Conservation (phyloP, 1,140 invertebrate species). For the Telenomus remus region DNA sequence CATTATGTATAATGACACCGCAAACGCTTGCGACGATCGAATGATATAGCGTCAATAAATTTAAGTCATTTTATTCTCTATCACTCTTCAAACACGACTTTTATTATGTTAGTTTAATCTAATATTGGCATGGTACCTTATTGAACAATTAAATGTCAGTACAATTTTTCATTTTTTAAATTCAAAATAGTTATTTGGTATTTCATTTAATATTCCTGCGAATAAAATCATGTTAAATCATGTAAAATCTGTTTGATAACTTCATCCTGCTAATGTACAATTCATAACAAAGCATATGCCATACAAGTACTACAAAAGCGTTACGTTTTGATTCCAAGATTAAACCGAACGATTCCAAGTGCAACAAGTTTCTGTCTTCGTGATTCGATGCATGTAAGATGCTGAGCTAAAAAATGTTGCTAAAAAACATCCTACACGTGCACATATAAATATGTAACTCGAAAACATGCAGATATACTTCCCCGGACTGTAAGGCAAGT, state of each 20-base stretch:
- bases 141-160: constrained; percentile 51
- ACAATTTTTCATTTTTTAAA: constrained; percentile 39
- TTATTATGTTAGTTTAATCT: constrained; percentile 49
- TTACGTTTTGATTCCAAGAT: constrained; percentile 17
- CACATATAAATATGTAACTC: constrained; percentile 53
- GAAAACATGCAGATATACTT: constrained; percentile 57
- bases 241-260: no score
- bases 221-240: no score
- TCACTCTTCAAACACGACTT: constrained; percentile 24
- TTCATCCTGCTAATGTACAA: constrained; percentile 27
- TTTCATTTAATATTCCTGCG: no score
- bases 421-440: constrained; percentile 47
- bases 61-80: constrained; percentile 19
- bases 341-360: constrained; percentile 28
- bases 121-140: constrained; percentile 47
- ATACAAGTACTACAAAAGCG: constrained; percentile 1
- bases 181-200: no score
- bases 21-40: constrained; percentile 42
- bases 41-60: constrained; percentile 49
- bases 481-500: constrained; percentile 45
- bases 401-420: constrained; percentile 32
- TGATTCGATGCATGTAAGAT: constrained; percentile 40
- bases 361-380: constrained; percentile 14
- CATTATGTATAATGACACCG: constrained; percentile 43
- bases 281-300: not conserved